Evolutionary conservation across 2,113 vertebrate species (phyloP).

Genomic region (Turnix velox): DNA sequence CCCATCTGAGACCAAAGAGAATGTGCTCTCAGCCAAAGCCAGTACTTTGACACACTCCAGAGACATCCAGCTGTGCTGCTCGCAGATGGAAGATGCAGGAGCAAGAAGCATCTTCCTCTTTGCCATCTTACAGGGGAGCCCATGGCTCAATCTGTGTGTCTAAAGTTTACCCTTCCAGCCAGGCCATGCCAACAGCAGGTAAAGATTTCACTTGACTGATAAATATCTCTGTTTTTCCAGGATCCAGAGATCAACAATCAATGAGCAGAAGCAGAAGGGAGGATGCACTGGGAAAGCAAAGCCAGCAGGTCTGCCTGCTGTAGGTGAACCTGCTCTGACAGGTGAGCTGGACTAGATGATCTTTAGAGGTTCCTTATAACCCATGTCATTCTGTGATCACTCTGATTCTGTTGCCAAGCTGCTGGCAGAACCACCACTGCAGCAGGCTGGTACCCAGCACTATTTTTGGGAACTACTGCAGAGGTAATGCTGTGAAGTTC

Average conservation of each 20-base stretch:
- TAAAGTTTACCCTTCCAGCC: not conserved
- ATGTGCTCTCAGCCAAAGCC: accelerated
- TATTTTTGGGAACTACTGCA: conserved; percentile 23
- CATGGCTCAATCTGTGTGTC: accelerated
- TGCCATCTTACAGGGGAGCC: not conserved
- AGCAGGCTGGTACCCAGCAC: not conserved
- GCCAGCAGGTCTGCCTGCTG: too few relatives aligned
- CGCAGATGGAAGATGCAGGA: accelerated
- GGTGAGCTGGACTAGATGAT: too few relatives aligned
- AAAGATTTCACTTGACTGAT: not conserved
- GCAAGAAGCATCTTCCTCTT: not conserved
- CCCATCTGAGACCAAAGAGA: accelerated
- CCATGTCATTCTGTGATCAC: too few relatives aligned
- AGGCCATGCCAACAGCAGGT: not conserved
- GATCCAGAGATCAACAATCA: not conserved
- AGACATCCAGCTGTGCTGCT: not conserved
- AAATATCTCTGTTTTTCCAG: not conserved
- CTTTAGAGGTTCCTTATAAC: too few relatives aligned
- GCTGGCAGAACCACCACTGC: not conserved
- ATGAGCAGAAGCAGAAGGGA: not conserved
- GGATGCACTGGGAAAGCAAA: not conserved
- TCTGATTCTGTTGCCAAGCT: not conserved
- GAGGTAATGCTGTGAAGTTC: not conserved
- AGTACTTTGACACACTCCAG: accelerated
- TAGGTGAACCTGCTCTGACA: too few relatives aligned